phyloP scores from a whole-genome alignment of 1,140 invertebrate genomes.

The Drosophila mauritiana region DNA sequence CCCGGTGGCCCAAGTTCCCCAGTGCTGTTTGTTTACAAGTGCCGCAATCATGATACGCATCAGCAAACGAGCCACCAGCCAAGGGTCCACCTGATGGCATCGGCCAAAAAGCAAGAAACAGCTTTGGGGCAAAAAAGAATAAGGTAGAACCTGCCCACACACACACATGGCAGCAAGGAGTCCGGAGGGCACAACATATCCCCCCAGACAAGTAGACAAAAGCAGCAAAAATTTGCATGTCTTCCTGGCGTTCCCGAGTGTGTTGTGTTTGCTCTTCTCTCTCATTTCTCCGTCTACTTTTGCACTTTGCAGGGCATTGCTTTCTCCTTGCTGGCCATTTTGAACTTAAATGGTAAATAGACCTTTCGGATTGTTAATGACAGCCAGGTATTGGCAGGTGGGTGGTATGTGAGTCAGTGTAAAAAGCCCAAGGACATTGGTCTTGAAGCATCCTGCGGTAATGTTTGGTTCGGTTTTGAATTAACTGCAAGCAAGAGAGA shows the following conservation, averaged over 20 bases:
- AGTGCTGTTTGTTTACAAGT: slow-evolving; percentile 63
- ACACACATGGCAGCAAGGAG: slow-evolving; percentile 29
- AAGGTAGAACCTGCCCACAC: slow-evolving; percentile 1
- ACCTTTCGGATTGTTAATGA: slow-evolving; percentile 50
- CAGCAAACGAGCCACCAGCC: slow-evolving; percentile 56
- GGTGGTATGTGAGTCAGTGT: slow-evolving; percentile 5
- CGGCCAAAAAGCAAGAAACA: slow-evolving; percentile 31
- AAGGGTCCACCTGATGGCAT: slow-evolving; percentile 56
- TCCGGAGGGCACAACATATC: slow-evolving; percentile 51
- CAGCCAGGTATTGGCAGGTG: slow-evolving; percentile 10
- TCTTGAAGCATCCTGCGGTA: background rate
- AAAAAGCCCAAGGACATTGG: background rate
- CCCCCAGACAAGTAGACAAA: slow-evolving; percentile 62
- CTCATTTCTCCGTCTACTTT: slow-evolving; percentile 23
- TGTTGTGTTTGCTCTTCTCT: slow-evolving; percentile 22
- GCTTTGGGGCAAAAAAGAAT: slow-evolving; percentile 3
- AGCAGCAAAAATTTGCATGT: slow-evolving; percentile 68
- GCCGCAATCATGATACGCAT: slow-evolving; percentile 72
- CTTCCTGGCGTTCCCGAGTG: slow-evolving; percentile 7
- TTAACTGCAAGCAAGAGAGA: background rate
- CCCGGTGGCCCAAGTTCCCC: slow-evolving; percentile 11
- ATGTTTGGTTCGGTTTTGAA: background rate
- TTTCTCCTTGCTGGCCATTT: slow-evolving; percentile 49
- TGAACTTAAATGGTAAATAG: slow-evolving; percentile 30
- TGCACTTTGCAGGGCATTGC: slow-evolving; percentile 38